Percentiles rank a stretch among this genome's conserved stretches.
These are phyloP conservation scores for Dicrurus megarhynchus DNA, from an alignment of 2,113 vertebrate genomes.

Conservation along the genomic window DNA sequence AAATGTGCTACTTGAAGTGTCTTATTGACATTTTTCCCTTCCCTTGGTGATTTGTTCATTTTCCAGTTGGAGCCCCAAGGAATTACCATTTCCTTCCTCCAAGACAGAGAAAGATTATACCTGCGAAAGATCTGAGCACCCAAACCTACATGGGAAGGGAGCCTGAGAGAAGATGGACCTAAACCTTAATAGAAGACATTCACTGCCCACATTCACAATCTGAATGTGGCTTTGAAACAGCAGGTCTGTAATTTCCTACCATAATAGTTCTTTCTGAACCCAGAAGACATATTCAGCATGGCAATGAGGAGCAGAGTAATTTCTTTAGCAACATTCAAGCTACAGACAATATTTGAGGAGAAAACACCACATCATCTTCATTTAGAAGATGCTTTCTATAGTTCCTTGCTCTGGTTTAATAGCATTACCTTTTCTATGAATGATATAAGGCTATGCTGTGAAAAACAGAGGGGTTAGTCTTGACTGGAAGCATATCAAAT, in stretches of 20 bases:
- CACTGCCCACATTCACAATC: background rate
- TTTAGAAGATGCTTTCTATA: background rate
- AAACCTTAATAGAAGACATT: background rate
- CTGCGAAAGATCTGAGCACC: background rate
- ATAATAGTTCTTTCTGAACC: background rate
- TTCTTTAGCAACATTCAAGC: background rate
- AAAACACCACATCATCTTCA: background rate
- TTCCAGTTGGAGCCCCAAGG: background rate
- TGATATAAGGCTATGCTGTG: background rate
- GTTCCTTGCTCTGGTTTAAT: background rate
- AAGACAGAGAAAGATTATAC: background rate
- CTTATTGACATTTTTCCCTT: constrained; percentile 22
- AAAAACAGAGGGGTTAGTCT: background rate
- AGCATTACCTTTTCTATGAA: background rate
- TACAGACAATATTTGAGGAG: background rate
- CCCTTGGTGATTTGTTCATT: constrained; percentile 13
- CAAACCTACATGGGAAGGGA: fast-evolving
- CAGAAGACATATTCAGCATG: background rate
- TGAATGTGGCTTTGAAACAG: background rate
- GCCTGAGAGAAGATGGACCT: background rate
- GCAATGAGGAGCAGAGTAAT: background rate
- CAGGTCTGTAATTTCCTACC: background rate
- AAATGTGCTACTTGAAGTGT: constrained; percentile 21
- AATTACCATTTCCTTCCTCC: background rate
- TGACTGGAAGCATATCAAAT: background rate